Conservation (phyloP, 2,113 vertebrate genomes). For the Sinosuthora webbiana region DNA sequence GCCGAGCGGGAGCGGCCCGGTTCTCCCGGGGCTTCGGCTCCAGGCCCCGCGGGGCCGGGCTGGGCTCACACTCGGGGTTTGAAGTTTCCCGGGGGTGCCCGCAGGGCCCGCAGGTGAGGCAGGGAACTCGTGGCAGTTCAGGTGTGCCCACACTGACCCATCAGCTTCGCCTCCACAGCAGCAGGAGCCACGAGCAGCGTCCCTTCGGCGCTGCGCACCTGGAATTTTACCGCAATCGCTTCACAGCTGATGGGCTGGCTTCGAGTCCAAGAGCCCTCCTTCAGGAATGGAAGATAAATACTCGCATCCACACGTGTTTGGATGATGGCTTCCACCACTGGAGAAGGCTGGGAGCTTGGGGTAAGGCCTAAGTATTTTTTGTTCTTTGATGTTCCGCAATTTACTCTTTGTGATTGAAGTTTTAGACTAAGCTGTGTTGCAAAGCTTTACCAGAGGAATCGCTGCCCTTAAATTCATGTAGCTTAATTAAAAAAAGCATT, state of each 20-base stretch:
- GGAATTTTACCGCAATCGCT: fast-evolving
- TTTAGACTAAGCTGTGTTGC: not conserved
- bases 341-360: not conserved
- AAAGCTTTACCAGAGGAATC: not conserved
- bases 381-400: not conserved
- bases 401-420: not conserved
- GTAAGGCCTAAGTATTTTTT: not conserved
- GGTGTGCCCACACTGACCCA: fast-evolving
- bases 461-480: fast-evolving
- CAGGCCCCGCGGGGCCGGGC: not conserved
- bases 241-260: fast-evolving
- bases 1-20: not conserved
- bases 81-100: not conserved
- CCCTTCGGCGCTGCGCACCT: no score
- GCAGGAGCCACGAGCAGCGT: fast-evolving
- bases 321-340: fast-evolving
- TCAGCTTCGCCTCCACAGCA: fast-evolving
- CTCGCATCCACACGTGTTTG: fast-evolving
- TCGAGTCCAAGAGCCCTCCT: no score
- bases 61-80: fast-evolving
- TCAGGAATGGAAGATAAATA: fast-evolving
- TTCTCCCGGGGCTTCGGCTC: no score
- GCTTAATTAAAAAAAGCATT: not conserved
- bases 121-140: fast-evolving
- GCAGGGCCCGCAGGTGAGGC: fast-evolving